A percentile compares a stretch with the other conserved stretches of the same genome.
phyloP scores from a whole-genome alignment of 2,888 invertebrate genomes.

The Coecobrya sp. region DNA sequence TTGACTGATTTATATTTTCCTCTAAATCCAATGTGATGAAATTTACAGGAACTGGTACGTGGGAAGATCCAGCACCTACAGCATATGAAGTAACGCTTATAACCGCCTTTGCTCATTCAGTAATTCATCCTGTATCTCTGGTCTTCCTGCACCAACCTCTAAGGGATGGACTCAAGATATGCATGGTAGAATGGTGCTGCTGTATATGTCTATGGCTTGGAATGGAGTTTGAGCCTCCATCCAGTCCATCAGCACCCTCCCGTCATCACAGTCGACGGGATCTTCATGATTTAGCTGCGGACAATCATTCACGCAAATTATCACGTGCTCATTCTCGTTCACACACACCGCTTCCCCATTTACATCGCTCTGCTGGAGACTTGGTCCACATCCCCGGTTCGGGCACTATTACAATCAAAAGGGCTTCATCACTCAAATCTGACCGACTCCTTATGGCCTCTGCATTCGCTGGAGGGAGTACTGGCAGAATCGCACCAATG shows the following conservation, averaged over 20 bases:
- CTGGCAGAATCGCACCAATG: constrained; percentile 82
- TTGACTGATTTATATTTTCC: constrained; percentile 78
- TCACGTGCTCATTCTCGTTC: constrained; percentile 81
- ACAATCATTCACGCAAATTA: constrained; percentile 82
- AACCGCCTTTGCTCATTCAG: constrained; percentile 95
- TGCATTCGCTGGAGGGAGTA: constrained; percentile 80
- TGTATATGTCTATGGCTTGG: constrained; percentile 89
- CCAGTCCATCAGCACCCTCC: constrained; percentile 78
- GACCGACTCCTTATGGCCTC: constrained; percentile 84
- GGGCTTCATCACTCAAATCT: constrained; percentile 85
- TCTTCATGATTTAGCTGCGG: constrained; percentile 80
- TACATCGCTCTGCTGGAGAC: constrained; percentile 81
- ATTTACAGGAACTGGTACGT: constrained; percentile 84
- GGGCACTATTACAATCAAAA: constrained; percentile 83
- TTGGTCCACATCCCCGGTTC: constrained; percentile 82
- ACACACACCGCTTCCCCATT: constrained; percentile 80
- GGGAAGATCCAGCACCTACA: constrained; percentile 86
- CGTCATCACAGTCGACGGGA: constrained; percentile 80
- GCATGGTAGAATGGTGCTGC: constrained; percentile 89
- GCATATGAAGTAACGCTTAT: constrained; percentile 92
- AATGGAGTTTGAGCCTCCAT: constrained; percentile 85
- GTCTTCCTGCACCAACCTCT: constrained; percentile 90
- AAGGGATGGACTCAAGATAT: constrained; percentile 84
- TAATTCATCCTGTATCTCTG: constrained; percentile 94
- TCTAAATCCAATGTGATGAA: constrained; percentile 55